Evolutionary conservation across 37 sponge, comb jelly and placozoan genomes (phyloP).

Genomic region (Chondrilla cf. caribensis): DNA sequence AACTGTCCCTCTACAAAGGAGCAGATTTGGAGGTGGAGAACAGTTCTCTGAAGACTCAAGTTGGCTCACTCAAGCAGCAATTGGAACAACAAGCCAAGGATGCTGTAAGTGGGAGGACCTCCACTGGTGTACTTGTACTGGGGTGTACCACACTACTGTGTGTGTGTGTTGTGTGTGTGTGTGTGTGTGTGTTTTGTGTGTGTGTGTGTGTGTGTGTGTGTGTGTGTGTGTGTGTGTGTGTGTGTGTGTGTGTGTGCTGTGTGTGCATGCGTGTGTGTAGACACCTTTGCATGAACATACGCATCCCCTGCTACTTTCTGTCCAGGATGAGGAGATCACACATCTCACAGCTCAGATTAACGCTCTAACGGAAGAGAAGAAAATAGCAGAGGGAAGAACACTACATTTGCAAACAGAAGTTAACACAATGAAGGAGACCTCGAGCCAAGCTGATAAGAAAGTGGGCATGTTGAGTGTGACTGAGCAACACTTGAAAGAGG

Average conservation of each 20-base stretch:
- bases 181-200: neutral
- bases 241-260: neutral
- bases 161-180: conserved; percentile 8
- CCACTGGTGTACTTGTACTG: neutral
- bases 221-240: neutral
- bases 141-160: no score
- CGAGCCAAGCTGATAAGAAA: neutral
- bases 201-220: neutral
- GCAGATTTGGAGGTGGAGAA: conserved; percentile 16
- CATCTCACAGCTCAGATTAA: neutral
- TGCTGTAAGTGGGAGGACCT: neutral
- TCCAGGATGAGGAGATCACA: conserved; percentile 7
- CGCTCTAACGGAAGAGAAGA: neutral
- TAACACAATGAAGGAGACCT: neutral
- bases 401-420: neutral
- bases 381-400: neutral
- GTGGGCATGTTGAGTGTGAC: neutral
- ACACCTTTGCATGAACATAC: neutral
- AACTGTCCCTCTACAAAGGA: neutral
- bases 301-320: neutral
- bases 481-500: neutral
- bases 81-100: neutral
- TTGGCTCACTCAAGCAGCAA: conserved; percentile 1
- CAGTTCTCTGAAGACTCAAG: neutral
- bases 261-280: neutral